phyloP scores from a whole-genome alignment of 2,113 vertebrate species.

The Platycercus adscitus region DNA sequence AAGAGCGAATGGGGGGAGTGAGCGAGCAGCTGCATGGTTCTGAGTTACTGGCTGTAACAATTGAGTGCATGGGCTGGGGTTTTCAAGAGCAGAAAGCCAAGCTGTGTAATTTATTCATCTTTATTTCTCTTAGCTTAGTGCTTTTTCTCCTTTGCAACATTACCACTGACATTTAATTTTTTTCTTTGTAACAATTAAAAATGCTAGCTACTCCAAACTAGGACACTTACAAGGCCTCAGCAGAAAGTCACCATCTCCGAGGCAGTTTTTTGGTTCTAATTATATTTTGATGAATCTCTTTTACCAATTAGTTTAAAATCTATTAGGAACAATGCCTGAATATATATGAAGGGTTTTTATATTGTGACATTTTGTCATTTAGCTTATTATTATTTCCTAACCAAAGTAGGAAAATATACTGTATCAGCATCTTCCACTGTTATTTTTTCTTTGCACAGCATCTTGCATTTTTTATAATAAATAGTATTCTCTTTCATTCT shows the following conservation, averaged over 20 bases:
- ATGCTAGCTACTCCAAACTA: neutral
- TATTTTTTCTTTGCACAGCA: neutral
- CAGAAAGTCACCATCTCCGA: neutral
- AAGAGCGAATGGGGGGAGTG: neutral
- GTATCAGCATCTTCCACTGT: neutral
- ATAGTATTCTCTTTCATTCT: neutral
- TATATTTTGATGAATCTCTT: neutral
- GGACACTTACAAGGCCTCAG: neutral
- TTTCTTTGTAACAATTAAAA: neutral
- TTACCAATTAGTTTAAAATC: neutral
- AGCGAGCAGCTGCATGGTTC: neutral
- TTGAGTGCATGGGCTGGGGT: rapidly evolving
- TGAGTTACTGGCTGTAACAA: neutral
- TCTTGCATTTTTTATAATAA: neutral
- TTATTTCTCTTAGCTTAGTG: neutral
- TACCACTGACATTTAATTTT: neutral
- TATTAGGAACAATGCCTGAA: neutral
- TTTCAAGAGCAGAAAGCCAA: neutral
- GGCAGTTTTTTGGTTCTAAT: neutral
- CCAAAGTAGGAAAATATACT: neutral
- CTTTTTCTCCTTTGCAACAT: neutral
- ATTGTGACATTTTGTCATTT: neutral
- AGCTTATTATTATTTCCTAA: neutral
- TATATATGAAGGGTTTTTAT: neutral
- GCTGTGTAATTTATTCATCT: neutral